Base-by-base conservation (phyloP, 2,888 invertebrate species). In the Anthophora plumipes region DNA sequence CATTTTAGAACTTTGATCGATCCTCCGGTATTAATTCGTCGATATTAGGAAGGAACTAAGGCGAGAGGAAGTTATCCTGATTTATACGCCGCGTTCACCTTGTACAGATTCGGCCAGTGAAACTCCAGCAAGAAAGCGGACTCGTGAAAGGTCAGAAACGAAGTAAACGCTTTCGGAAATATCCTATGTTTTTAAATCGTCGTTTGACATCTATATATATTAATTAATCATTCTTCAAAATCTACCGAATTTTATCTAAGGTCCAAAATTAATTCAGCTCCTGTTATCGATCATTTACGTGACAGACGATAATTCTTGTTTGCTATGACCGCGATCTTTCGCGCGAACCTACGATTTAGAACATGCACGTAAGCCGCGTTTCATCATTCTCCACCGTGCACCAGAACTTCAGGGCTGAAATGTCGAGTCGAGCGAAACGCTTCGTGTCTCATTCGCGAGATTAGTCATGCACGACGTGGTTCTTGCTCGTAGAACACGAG, bases 381-480 rank as follows among this genome's bases (percentile, higher is more conserved):
- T 73, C 55, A 20, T 61, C 70, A 60, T 31, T 37, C 55, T 14
- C 5, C 20, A 48, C 50, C 68, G 55, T 68, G 74, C 68, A 60
- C 59, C 66, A 48, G 20, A 66, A 70, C 69, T 71, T 74, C 69
- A 57, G 71, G 70, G 63, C 31, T 70, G 72, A 52, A 60, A 41
- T 43, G 52, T 41, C 70, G 55, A 31, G 17, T 46, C 59, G 46
- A 63, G 78, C 25, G 73, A 69, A 74, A 72, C 60, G 76, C 17
- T 48, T 61, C 63, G 66, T 55, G 67, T 70, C 70, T 67, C 66
- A 52, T 68, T 79, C 54, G 75, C 80, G 25, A 57, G 73, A 72
- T 77, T 83, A 79, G 81, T 85, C 85, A 81, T 66, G 83, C 86
- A 17, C 75, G 60, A 64, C 66, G 50, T 66, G 60, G 74, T 76